A percentile compares a stretch with the other conserved stretches of the same genome.
Conservation (phyloP, 2,797 vertebrate species). For the Peromyscus attwateri region DNA sequence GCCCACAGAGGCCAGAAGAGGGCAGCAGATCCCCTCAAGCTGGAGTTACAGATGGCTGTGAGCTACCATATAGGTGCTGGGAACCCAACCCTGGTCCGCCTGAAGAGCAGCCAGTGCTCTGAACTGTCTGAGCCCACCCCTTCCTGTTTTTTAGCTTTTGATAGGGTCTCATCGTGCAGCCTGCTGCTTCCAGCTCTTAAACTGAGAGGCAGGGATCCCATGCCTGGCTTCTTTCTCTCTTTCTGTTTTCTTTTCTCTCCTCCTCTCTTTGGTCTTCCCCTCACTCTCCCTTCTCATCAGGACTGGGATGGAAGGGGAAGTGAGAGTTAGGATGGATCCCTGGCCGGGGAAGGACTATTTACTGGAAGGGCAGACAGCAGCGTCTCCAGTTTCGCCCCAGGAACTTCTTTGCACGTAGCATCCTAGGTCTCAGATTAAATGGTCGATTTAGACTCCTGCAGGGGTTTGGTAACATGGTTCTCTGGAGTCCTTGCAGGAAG, state of each 20-base stretch:
- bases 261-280: not conserved
- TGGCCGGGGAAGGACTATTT: not conserved
- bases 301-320: not conserved
- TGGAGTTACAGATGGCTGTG: not conserved
- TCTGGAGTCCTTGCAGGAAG: slow-evolving; percentile 2
- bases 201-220: not conserved
- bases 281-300: not conserved
- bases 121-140: not conserved
- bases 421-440: slow-evolving; percentile 2
- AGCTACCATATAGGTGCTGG: not conserved
- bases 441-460: slow-evolving; percentile 1
- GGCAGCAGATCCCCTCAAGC: not conserved
- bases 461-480: not conserved
- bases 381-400: not conserved
- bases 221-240: not conserved
- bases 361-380: not conserved
- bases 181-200: not conserved
- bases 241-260: not conserved
- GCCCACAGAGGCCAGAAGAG: not conserved
- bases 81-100: not conserved
- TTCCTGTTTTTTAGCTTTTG: not conserved
- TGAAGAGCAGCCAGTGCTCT: not conserved
- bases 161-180: not conserved
- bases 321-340: not conserved
- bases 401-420: slow-evolving; percentile 5